These are phyloP conservation scores for Proales similis DNA, from an alignment of 1,140 invertebrate genomes.

Conservation along the genomic window DNA sequence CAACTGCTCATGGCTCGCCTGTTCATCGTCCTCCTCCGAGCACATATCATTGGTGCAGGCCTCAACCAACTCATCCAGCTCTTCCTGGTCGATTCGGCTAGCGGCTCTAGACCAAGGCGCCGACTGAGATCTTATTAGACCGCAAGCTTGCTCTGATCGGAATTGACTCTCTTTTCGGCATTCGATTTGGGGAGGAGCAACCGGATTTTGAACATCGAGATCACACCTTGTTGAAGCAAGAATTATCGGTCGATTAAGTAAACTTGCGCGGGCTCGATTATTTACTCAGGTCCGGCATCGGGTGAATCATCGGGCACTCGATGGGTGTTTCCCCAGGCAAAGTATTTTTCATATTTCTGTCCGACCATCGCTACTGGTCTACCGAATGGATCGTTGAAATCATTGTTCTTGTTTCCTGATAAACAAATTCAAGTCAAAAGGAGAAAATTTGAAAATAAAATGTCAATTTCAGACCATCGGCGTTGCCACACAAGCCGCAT, in stretches of 20 bases:
- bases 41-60: background rate
- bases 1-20: background rate
- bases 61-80: background rate
- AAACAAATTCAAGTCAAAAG: background rate
- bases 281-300: too few relatives aligned
- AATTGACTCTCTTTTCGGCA: background rate
- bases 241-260: too few relatives aligned
- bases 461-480: conserved; percentile 13
- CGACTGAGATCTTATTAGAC: background rate
- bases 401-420: conserved; percentile 4
- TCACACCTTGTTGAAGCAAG: too few relatives aligned
- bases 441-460: background rate
- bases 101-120: background rate
- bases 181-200: background rate
- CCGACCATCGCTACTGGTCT: too few relatives aligned
- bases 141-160: background rate
- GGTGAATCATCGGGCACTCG: too few relatives aligned
- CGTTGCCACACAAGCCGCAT: conserved; percentile 31
- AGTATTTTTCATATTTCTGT: too few relatives aligned
- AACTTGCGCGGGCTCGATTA: too few relatives aligned
- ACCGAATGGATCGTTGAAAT: conserved; percentile 20
- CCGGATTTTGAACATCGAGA: conserved; percentile 2
- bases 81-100: background rate
- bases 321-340: too few relatives aligned
- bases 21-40: background rate